Evolutionary conservation across 2,797 vertebrate species (phyloP).

Genomic region (Linurgus olivaceus): DNA sequence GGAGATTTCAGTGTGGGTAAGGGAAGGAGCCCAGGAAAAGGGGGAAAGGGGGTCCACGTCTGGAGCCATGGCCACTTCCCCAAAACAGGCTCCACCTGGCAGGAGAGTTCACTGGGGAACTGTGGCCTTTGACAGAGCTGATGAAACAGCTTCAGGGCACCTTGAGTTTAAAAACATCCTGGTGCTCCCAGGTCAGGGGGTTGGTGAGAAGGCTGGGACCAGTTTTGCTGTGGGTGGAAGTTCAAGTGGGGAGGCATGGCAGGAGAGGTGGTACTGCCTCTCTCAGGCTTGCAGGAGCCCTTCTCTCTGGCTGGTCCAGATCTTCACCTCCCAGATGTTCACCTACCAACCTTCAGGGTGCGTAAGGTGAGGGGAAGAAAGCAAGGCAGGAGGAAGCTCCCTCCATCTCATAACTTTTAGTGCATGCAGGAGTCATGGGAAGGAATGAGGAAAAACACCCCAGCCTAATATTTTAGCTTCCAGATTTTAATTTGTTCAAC

Average conservation of each 20-base stretch:
- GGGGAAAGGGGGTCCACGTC: neutral
- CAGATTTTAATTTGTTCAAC: neutral
- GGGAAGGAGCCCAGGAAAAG: neutral
- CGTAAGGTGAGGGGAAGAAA: neutral
- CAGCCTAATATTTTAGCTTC: neutral
- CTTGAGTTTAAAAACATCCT: neutral
- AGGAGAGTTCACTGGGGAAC: neutral
- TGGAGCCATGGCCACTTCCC: neutral
- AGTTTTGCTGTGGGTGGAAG: neutral
- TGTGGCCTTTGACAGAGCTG: neutral
- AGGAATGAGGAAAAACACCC: accelerated
- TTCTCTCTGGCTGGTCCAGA: neutral
- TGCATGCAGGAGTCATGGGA: neutral
- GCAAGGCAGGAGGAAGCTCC: neutral
- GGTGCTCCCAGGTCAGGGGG: neutral
- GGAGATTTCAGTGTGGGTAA: neutral
- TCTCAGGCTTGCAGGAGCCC: neutral
- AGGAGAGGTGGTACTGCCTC: neutral
- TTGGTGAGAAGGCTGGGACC: neutral
- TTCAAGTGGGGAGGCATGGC: neutral
- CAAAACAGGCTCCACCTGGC: neutral
- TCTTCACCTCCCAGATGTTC: neutral
- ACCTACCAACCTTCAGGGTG: neutral
- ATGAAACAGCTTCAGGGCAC: neutral
- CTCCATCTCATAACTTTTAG: neutral